Evolutionary conservation across 1,140 invertebrate genomes (phyloP).

Genomic region (Zaprionus capensis): DNA sequence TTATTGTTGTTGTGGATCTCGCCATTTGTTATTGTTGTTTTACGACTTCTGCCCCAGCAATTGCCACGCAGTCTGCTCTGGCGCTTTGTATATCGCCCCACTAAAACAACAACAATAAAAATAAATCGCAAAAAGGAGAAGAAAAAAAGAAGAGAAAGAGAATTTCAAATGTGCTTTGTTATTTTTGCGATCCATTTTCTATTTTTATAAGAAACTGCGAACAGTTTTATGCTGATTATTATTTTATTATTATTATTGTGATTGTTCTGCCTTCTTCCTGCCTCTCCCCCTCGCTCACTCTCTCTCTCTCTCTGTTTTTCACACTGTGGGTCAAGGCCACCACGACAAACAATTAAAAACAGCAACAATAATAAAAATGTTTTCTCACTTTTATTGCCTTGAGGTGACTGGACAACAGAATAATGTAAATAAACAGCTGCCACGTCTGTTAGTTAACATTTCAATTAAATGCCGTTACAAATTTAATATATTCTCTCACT

Average conservation of each 20-base stretch:
- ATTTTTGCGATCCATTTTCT: slow-evolving; percentile 23
- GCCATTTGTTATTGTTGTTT: slow-evolving; percentile 33
- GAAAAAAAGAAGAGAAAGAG: slow-evolving; percentile 10
- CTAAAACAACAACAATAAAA: slow-evolving; percentile 56
- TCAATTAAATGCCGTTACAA: slow-evolving; percentile 27
- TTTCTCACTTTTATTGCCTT: slow-evolving; percentile 5
- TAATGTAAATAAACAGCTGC: neutral
- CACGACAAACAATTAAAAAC: slow-evolving; percentile 36
- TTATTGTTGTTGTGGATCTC: slow-evolving; percentile 15
- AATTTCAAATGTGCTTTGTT: slow-evolving; percentile 21
- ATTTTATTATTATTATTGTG: slow-evolving; percentile 29
- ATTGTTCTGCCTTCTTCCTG: slow-evolving; percentile 13
- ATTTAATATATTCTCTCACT: slow-evolving; percentile 1
- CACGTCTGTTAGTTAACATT: slow-evolving; percentile 20
- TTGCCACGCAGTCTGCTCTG: slow-evolving; percentile 64
- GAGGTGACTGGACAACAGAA: neutral
- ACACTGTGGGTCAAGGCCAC: slow-evolving; percentile 62
- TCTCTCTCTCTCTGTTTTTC: neutral
- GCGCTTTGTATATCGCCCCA: slow-evolving; percentile 35
- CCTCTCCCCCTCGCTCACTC: neutral
- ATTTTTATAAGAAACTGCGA: slow-evolving; percentile 34
- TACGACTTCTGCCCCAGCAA: slow-evolving; percentile 43
- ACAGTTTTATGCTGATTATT: slow-evolving; percentile 49
- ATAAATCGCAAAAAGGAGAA: slow-evolving; percentile 35
- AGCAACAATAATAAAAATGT: neutral